Conservation (phyloP, 2,888 invertebrate species). For the Phaedon cochleariae region DNA sequence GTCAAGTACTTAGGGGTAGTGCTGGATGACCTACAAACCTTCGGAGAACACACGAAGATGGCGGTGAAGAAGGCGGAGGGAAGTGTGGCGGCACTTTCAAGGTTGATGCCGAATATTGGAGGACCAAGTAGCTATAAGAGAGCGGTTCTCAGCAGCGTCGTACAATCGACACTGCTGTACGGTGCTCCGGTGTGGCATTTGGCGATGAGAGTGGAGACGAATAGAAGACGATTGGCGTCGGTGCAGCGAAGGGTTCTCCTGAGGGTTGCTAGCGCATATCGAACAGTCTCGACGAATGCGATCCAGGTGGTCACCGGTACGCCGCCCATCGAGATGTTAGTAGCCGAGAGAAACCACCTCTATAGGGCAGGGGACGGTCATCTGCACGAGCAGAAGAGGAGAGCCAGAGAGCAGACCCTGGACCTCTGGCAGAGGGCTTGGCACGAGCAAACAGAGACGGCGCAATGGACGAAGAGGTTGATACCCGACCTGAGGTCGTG, state of each 20-base stretch:
- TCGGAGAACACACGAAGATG: background rate
- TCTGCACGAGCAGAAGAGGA: background rate
- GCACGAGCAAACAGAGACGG: background rate
- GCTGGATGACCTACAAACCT: background rate
- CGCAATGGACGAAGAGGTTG: no score
- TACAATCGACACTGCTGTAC: background rate
- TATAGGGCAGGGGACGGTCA: background rate
- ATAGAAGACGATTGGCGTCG: background rate
- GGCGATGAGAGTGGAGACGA: background rate
- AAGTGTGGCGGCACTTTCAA: background rate
- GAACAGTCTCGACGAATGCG: background rate
- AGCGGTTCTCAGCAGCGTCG: background rate
- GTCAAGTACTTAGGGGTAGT: background rate
- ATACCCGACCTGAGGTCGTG: no score
- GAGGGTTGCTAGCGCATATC: background rate
- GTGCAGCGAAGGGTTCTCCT: background rate
- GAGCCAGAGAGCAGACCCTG: background rate
- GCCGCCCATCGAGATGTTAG: background rate
- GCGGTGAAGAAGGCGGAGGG: background rate
- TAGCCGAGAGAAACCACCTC: slow-evolving; percentile 18
- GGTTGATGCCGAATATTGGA: background rate
- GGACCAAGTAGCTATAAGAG: background rate
- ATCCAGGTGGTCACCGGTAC: background rate
- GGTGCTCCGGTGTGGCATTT: slow-evolving; percentile 1
- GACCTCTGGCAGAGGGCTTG: background rate